These are phyloP conservation scores for Dicerorhinus sumatrensis DNA, from an alignment of 2,113 vertebrate species.

Conservation along the genomic window DNA sequence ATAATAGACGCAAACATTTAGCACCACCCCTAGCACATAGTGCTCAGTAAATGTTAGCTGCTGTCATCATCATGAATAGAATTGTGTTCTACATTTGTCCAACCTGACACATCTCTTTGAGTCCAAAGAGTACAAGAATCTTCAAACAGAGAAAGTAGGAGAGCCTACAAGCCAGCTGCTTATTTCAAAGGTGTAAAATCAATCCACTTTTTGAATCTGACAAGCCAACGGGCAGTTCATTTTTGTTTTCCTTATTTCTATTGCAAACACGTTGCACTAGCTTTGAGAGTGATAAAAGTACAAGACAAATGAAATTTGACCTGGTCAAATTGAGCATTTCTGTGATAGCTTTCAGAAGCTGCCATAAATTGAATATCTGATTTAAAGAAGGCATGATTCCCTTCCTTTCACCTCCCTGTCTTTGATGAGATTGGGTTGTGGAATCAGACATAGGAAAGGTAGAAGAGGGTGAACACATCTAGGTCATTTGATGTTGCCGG, in stretches of 20 bases:
- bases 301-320: conserved; percentile 76
- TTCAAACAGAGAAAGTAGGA: conserved; percentile 45
- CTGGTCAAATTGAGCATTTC: conserved; percentile 73
- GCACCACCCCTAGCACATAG: not conserved
- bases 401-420: conserved; percentile 35
- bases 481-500: conserved; percentile 61
- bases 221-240: not conserved
- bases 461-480: conserved; percentile 1
- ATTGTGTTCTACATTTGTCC: not conserved
- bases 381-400: conserved; percentile 54
- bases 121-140: not conserved
- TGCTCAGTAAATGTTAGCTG: not conserved
- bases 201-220: conserved; percentile 58
- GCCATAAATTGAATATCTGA: conserved; percentile 69
- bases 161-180: not conserved
- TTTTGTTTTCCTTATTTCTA: conserved; percentile 60
- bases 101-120: not conserved
- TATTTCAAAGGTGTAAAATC: conserved; percentile 72
- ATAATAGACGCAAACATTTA: not conserved
- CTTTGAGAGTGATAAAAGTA: conserved; percentile 74
- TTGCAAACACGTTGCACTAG: conserved; percentile 38
- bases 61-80: not conserved
- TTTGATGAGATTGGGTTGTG: conserved; percentile 17
- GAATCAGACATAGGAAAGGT: conserved; percentile 44
- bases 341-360: conserved; percentile 63